phyloP scores from a whole-genome alignment of 2,113 vertebrate species.

The Gymnocephalus cernua region DNA sequence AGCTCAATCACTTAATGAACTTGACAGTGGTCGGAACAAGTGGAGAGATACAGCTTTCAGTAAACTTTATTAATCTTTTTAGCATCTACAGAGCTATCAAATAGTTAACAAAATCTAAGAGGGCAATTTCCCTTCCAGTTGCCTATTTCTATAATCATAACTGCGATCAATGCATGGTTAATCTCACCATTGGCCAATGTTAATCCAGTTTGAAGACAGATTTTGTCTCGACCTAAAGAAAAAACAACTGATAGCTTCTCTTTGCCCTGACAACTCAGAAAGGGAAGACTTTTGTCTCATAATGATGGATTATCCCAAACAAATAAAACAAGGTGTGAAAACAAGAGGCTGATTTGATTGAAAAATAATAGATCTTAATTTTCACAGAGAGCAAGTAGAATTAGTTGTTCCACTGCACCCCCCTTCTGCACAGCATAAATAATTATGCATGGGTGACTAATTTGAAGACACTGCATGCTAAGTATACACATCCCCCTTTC shows the following conservation, averaged over 20 bases:
- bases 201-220: slow-evolving; percentile 53
- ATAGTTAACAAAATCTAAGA: slow-evolving; percentile 17
- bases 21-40: slow-evolving; percentile 74
- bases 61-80: slow-evolving; percentile 29
- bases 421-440: slow-evolving; percentile 89
- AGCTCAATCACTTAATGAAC: slow-evolving; percentile 82
- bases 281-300: slow-evolving; percentile 65
- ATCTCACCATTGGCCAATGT: slow-evolving; percentile 44
- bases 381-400: slow-evolving; percentile 92
- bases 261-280: slow-evolving; percentile 72
- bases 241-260: slow-evolving; percentile 34
- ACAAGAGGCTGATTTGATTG: slow-evolving; percentile 82
- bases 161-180: slow-evolving; percentile 12
- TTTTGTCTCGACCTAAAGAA: slow-evolving; percentile 47
- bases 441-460: slow-evolving; percentile 95
- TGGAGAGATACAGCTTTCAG: slow-evolving; percentile 27
- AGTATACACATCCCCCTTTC: slow-evolving; percentile 94
- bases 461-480: slow-evolving; percentile 93
- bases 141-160: slow-evolving; percentile 30
- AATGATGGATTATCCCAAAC: slow-evolving; percentile 76
- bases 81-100: slow-evolving; percentile 23
- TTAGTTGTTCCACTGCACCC: slow-evolving; percentile 91
- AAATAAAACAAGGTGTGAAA: slow-evolving; percentile 85
- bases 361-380: slow-evolving; percentile 88
- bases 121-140: neutral